Base-by-base conservation (phyloP, 2,113 vertebrate species). In the Amazona vittata region DNA sequence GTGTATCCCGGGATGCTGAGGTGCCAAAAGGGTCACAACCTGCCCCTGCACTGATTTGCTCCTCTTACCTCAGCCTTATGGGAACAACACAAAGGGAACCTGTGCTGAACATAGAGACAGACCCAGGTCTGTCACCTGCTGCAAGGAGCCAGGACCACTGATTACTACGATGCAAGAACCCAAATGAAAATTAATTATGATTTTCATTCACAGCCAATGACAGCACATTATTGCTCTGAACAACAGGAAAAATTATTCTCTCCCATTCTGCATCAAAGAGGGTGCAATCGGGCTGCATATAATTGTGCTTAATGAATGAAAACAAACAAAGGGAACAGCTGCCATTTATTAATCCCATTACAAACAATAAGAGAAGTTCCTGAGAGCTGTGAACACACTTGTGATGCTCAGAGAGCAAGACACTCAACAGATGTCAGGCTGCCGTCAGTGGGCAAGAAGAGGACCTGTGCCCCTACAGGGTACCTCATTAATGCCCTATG, bases 281-380 rank as follows among this genome's bases (percentile, higher is more conserved):
- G 95, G 97, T 98, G 96, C 96, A 97, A 95, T 97, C 47, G 93
- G 97, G 97, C 97, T 97, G 96, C 95, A 96, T 96, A 97, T 98
- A 98, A 98, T 98, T 98, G 97, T 96, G 97, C 97, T 97, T 98
- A 98, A 98, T 98, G 97, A 98, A 97, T 97, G 97, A 96, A 96
- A 97, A 97, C 97, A 97, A 97, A 97, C 97, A 98, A 98, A 98
- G 93, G 96, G 97, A 98, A 96, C 98, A 98, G 98, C 98, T 98
- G 98, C 62, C 96, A 97, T 98, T 97, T 98, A 98, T 98, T 98
- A 98, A 97, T 98, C 97, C 96, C 96, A 97, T 98, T 97, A 98
- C 97, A 93, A 97, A 97, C 95, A 96, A 97, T 95, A 97, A 96
- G 96, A 97, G 94, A 97, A 96, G 97, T 96, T 98, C 97, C 96